phyloP scores from a whole-genome alignment of 2,888 invertebrate genomes.

The Shargacucullia verbasci region DNA sequence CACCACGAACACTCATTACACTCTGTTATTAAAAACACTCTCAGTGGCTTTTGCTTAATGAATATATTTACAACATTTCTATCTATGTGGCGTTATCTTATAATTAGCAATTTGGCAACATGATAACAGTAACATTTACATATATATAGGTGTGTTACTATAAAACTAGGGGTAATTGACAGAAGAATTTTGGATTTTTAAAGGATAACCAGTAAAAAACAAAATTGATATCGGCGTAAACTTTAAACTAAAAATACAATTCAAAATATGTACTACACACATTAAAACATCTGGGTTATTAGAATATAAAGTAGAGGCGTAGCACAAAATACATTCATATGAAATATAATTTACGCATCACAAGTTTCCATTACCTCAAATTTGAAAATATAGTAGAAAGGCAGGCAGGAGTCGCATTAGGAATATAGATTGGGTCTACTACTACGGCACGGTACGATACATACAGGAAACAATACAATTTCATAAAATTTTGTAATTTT shows the following conservation, averaged over 20 bases:
- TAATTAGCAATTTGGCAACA: constrained; percentile 86
- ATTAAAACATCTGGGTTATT: constrained; percentile 27
- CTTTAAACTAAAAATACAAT: constrained; percentile 36
- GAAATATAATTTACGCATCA: constrained; percentile 36
- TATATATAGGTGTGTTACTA: constrained; percentile 64
- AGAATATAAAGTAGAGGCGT: constrained; percentile 24
- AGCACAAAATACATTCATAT: constrained; percentile 39
- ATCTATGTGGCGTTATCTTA: constrained; percentile 81
- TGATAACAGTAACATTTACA: constrained; percentile 82
- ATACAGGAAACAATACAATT: constrained; percentile 30
- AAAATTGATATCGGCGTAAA: constrained; percentile 8
- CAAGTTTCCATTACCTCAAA: constrained; percentile 20
- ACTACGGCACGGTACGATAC: constrained; percentile 12
- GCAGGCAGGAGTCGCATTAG: constrained; percentile 52
- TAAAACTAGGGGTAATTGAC: constrained; percentile 82
- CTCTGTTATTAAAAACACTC: constrained; percentile 77
- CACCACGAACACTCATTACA: constrained; percentile 74
- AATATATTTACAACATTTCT: constrained; percentile 84
- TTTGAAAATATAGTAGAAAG: constrained; percentile 33
- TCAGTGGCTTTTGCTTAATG: constrained; percentile 76
- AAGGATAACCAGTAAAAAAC: constrained; percentile 14
- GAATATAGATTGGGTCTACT: constrained; percentile 35
- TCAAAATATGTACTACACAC: constrained; percentile 43
- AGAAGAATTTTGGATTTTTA: constrained; percentile 71
- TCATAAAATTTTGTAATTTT: constrained; percentile 35